Evolutionary conservation across 2,113 vertebrate genomes (phyloP).

Genomic region (Dipodomys ordii): DNA sequence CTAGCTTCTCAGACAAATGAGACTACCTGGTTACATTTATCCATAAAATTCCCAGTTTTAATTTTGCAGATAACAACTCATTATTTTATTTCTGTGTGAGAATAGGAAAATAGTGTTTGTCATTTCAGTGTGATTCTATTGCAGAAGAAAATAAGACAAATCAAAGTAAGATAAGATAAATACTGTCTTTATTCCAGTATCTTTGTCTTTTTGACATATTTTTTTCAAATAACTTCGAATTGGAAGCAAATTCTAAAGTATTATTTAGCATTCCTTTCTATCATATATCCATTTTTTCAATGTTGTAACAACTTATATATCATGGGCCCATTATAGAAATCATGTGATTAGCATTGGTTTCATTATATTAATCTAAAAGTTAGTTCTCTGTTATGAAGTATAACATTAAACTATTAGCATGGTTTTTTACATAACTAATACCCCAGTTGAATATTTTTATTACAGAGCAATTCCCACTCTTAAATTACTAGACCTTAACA

Average conservation of each 20-base stretch:
- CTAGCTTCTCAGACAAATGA: background rate
- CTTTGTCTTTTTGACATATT: background rate
- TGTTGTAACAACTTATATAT: background rate
- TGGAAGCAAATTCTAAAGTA: background rate
- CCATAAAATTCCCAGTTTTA: background rate
- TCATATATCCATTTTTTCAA: background rate
- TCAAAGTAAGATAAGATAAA: background rate
- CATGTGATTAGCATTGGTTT: background rate
- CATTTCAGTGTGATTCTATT: background rate
- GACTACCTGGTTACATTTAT: background rate
- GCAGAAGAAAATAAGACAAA: background rate
- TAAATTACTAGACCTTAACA: background rate
- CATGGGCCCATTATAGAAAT: background rate
- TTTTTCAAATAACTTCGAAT: constrained; percentile 31
- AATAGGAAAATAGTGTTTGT: background rate
- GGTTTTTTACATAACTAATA: background rate
- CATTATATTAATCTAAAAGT: background rate
- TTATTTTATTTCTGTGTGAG: constrained; percentile 40
- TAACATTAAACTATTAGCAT: background rate
- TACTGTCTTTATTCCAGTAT: background rate
- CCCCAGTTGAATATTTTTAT: constrained; percentile 9
- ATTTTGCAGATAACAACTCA: background rate
- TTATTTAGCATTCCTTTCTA: background rate
- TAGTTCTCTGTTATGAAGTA: background rate
- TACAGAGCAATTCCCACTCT: background rate